Conservation (phyloP, 2,797 vertebrate species). For the Ambastaia sidthimunki region DNA sequence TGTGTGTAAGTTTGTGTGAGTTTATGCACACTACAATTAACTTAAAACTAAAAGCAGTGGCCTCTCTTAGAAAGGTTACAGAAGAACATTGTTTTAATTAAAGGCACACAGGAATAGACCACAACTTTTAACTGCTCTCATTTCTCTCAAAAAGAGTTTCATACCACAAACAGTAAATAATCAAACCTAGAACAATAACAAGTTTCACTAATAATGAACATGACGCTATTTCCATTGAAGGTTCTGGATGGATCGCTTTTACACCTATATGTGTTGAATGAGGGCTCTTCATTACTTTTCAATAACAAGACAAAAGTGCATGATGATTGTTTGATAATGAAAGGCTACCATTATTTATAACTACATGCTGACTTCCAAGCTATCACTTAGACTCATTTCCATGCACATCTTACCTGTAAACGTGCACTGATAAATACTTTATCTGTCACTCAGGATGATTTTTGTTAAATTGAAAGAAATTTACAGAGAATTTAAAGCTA, state of each 20-base stretch:
- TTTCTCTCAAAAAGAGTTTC: conserved; percentile 19
- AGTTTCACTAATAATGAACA: conserved; percentile 11
- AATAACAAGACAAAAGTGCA: conserved; percentile 42
- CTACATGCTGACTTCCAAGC: conserved; percentile 31
- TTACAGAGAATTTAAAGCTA: conserved; percentile 22
- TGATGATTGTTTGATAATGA: conserved; percentile 30
- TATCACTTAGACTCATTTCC: conserved; percentile 8
- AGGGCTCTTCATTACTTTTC: not conserved
- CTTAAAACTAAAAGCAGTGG: conserved; percentile 64
- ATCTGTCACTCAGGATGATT: conserved; percentile 14
- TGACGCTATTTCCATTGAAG: not conserved
- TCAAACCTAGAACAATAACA: conserved; percentile 2
- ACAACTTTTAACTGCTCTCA: conserved; percentile 24
- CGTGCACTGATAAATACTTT: conserved; percentile 39
- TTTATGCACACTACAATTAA: conserved; percentile 60
- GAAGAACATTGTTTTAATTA: conserved; percentile 61
- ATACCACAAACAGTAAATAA: conserved; percentile 27
- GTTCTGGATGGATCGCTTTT: not conserved
- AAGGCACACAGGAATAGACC: conserved; percentile 74
- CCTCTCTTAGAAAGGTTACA: conserved; percentile 41
- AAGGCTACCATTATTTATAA: conserved; percentile 23
- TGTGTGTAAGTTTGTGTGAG: conserved; percentile 35
- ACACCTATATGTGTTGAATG: not conserved
- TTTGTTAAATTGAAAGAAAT: not conserved
- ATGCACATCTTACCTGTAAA: conserved; percentile 55